Evolutionary conservation across 2,113 vertebrate genomes (phyloP), one percentile per base, ranked within the genome.

Genomic region (Epinephelus fuscoguttatus): DNA sequence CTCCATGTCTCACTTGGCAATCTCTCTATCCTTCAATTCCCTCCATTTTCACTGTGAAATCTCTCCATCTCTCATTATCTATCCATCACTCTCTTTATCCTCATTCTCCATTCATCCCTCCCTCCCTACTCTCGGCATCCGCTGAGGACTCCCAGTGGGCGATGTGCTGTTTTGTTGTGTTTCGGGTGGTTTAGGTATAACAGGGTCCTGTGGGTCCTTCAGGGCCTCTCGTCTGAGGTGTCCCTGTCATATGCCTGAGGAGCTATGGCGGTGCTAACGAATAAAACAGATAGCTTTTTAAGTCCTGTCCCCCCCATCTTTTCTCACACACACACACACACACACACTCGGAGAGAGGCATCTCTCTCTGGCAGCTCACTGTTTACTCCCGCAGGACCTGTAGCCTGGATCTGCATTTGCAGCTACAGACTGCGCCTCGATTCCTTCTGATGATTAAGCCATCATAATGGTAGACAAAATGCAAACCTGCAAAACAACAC

Each of bases 351-450:
- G 73, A 83, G 74, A 89, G 82, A 86, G 67, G 84, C 84, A 25
- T 87, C 70, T 75, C 84, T 81, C 75, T 89, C 82, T 91, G 87
- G 89, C 92, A 88, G 89, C 90, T 90, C 75, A 75, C 82, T 92
- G 90, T 93, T 90, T 94, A 87, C 90, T 94, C 92, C 89, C 91
- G 30, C 17, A 88, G 91, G 92, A 93, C 86, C 75, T 84, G 89
- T 80, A 85, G 89, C 90, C 88, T 76, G 83, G 72, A 92, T 93
- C 87, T 90, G 80, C 90, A 90, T 94, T 86, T 72, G 73, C 73
- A 80, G 73, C 81, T 81, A 25, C 87, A 89, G 80, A 85, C 82
- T 72, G 72, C 25, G 66, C 63, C 80, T 74, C 37, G 12, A 59
- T 83, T 81, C 82, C 75, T 64, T 79, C 80, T 63, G 80, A 79